Base-by-base conservation (phyloP, 2,797 vertebrate genomes). In the Lagorchestes hirsutus region DNA sequence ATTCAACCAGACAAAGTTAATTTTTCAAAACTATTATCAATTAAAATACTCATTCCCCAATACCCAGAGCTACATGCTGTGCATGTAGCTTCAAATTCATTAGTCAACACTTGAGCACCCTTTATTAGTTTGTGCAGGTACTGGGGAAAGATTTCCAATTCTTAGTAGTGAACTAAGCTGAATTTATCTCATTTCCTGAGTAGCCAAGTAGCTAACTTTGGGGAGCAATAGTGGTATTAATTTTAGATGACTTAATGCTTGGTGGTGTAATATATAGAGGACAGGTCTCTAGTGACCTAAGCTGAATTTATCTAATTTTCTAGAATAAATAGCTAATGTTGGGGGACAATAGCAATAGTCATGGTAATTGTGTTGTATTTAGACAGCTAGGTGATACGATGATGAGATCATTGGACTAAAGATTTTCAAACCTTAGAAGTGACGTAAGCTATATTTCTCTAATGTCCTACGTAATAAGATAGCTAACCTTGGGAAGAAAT, bases 31-130 rank as follows among this genome's bases (percentile, higher is more conserved):
- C 93, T 50, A 34, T 82, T 96, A 92, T 54, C 95, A 96, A 54
- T 92, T 96, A 94, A 93, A 95, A 93, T 95, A 46, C 13, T 91
- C 2, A 59, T 93, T 59, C 95, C 31, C 46, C 52, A 93, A 93
- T 92, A 54, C 12, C 34, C 54, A 74, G 10, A 74, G 28, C 14
- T 93, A 13, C 95, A n/a, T 82, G 2, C 52, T 91, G 0, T 58
- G 6, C n/a, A 57, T 54, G 1, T 40, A 31, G 2, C 91, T 96
- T 94, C 52, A 91, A 5, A 94, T 8, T n/a, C 0, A 46, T 92
- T 52, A 55, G 1, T 91, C 28, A 91, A 54, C 2, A 22, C 93
- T 0, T 3, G 8, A 92, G 10, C 2, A 91, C 11, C 27, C 31
- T 96, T 94, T 62, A 57, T 90, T 55, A 90, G 62, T 95, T 95